These are phyloP conservation scores for Cactoblastis cactorum DNA, from an alignment of 2,888 invertebrate species.

Conservation along the genomic window DNA sequence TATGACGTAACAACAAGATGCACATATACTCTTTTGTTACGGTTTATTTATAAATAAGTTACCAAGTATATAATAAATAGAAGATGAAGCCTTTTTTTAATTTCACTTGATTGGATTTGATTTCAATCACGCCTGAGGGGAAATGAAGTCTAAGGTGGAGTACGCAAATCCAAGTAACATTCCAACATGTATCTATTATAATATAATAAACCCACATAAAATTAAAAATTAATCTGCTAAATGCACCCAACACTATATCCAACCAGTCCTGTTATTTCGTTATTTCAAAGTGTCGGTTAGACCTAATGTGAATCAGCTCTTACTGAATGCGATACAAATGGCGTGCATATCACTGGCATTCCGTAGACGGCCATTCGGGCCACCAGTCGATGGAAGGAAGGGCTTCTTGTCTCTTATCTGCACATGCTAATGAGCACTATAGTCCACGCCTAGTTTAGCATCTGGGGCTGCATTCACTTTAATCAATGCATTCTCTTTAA, in stretches of 20 bases:
- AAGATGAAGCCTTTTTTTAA: no score
- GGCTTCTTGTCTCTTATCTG: conserved; percentile 33
- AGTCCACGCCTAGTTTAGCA: conserved; percentile 60
- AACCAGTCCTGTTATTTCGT: not conserved
- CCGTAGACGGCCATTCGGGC: conserved; percentile 13
- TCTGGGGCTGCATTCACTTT: conserved; percentile 52
- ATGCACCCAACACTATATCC: not conserved
- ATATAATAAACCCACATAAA: no score
- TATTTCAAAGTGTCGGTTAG: not conserved
- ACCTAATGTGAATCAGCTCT: not conserved
- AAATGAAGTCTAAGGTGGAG: no score
- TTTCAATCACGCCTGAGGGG: no score
- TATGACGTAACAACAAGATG: no score
- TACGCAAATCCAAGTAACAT: no score
- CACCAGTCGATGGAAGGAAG: conserved; percentile 27
- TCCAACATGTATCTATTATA: no score
- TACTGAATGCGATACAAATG: conserved; percentile 19
- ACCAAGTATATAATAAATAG: no score
- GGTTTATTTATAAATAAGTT: no score
- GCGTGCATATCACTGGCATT: conserved; percentile 21
- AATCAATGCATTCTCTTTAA: conserved; percentile 55
- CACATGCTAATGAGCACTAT: conserved; percentile 51
- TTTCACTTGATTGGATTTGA: no score
- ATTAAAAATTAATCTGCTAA: no score
- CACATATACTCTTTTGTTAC: no score